Evolutionary conservation across 2,113 vertebrate species (phyloP).

Genomic region (Amphilophus citrinellus): DNA sequence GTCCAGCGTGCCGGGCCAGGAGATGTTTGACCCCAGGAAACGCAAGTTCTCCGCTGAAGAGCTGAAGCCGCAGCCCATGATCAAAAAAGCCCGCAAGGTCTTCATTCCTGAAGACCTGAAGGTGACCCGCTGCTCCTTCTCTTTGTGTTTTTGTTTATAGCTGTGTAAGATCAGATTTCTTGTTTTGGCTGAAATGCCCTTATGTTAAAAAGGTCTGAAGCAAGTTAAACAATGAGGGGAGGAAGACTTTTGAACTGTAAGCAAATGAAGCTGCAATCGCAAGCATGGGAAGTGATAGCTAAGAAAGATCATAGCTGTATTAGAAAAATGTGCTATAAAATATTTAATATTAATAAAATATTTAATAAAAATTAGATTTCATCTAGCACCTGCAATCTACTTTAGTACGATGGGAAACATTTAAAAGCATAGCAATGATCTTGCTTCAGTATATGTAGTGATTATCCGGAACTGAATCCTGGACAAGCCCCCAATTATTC

Average conservation of each 20-base stretch:
- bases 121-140: constrained; percentile 77
- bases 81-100: constrained; percentile 98
- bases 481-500: not conserved
- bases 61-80: constrained; percentile 98
- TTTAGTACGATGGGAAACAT: no score
- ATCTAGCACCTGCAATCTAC: no score
- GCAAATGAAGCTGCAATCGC: not conserved
- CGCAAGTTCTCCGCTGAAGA: constrained; percentile 97
- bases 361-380: no score
- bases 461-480: accelerated
- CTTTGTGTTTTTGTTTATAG: not conserved
- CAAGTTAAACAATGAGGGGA: not conserved
- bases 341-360: no score
- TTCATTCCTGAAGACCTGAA: constrained; percentile 98
- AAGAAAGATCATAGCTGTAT: not conserved
- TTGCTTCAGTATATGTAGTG: no score
- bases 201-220: not conserved
- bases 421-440: accelerated
- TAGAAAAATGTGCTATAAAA: not conserved
- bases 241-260: not conserved
- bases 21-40: constrained; percentile 96
- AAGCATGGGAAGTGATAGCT: not conserved
- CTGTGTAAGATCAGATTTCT: not conserved
- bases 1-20: constrained; percentile 98
- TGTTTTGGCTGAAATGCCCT: not conserved